phyloP scores from a whole-genome alignment of 2,113 vertebrate species.

The Siphamia tubifer region DNA sequence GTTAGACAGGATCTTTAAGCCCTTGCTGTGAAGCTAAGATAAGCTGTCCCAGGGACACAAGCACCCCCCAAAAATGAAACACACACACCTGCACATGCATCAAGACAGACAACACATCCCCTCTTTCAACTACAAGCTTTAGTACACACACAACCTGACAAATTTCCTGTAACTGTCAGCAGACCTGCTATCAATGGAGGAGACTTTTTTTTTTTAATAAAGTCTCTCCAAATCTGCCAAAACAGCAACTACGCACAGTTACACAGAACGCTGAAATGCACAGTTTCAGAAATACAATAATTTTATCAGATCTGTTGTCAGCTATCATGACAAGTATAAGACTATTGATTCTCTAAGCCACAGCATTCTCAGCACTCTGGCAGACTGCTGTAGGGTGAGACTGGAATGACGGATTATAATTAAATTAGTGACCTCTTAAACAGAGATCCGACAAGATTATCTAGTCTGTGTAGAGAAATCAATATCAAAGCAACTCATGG shows the following conservation, averaged over 20 bases:
- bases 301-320: conserved; percentile 32
- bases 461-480: conserved; percentile 33
- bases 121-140: conserved; percentile 4
- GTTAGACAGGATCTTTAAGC: conserved; percentile 7
- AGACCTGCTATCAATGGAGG: not conserved
- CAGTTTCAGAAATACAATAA: not conserved
- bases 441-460: conserved; percentile 29
- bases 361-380: conserved; percentile 4
- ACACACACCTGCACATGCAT: conserved; percentile 21
- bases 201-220: not conserved
- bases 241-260: not conserved
- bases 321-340: conserved; percentile 10
- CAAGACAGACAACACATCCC: conserved; percentile 5
- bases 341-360: not conserved
- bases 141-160: not conserved
- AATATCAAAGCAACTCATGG: conserved; percentile 36
- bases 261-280: not conserved
- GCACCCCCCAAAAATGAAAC: not conserved
- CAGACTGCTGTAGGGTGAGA: not conserved
- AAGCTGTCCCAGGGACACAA: conserved; percentile 9
- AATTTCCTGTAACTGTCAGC: conserved; percentile 30
- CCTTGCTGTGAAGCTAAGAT: conserved; percentile 40
- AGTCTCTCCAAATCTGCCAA: not conserved
- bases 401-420: conserved; percentile 44
- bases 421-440: conserved; percentile 51